Percentiles rank a stretch among this genome's conserved stretches.
Conservation (phyloP, 2,113 vertebrate genomes). For the Antechinus flavipes region DNA sequence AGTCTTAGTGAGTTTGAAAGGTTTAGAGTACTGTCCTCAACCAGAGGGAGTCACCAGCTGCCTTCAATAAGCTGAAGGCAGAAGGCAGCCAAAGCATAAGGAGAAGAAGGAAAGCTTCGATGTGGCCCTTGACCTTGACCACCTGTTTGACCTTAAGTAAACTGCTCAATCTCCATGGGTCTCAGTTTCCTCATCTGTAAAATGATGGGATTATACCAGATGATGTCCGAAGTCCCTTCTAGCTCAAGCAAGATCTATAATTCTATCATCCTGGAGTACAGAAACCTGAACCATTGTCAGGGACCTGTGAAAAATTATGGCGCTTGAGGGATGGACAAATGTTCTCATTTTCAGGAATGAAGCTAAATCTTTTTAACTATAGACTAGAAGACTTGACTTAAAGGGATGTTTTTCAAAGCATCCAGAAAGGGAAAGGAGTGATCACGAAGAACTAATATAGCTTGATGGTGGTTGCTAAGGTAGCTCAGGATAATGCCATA, state of each 20-base stretch:
- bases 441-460: background rate
- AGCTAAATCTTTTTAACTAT: background rate
- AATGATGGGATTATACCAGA: background rate
- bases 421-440: background rate
- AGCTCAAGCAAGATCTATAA: background rate
- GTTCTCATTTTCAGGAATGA: background rate
- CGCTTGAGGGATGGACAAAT: background rate
- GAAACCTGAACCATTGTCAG: background rate
- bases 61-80: background rate
- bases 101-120: background rate
- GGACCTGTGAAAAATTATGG: background rate
- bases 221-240: background rate
- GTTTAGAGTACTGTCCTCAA: background rate
- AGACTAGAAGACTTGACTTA: background rate
- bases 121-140: background rate
- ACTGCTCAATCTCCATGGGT: background rate
- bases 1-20: background rate
- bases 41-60: slow-evolving; percentile 2
- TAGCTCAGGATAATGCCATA: background rate
- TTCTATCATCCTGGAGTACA: background rate
- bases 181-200: background rate
- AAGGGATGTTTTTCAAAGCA: background rate
- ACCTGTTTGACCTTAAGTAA: background rate
- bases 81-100: background rate
- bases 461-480: background rate